Evolutionary conservation across 2,113 vertebrate genomes (phyloP), one percentile per base, ranked within the genome.

Genomic region (Heterochromis multidens): DNA sequence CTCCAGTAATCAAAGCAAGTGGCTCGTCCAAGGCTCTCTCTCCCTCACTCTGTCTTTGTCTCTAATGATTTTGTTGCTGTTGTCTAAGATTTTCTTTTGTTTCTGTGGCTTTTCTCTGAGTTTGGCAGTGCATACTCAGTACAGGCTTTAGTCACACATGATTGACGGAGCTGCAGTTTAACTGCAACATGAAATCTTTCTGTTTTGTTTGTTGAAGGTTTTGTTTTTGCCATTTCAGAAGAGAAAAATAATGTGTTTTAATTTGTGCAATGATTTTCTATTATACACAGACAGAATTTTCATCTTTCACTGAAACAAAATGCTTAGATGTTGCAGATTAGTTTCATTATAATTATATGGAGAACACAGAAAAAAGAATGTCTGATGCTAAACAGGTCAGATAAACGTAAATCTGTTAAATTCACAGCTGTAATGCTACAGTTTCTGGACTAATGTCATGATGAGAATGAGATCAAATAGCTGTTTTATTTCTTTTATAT

Each of bases 1-100:
- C 93, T 94, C 96, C 95, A 96, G 95, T 96, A 96, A 95, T 94
- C 96, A 98, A 99, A 98, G 98, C 98, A 99, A 99, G 97, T 99
- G 86, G 78, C 96, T 95, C 91, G 54, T 93, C 57, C 79, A 67
- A 86, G 80, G 49, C 79, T 82, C 40, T 67, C 56, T 27, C n/a
- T 49, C 72, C 46, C 17, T 40, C 65, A 72, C 40, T 56, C 82
- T 82, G 65, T 76, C 33, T 82, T 57, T 86, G 21, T 88, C 5
- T 83, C 49, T 90, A 25, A 57, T 88, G 29, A 54, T 60, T 58
- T 57, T 43, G 13, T 79, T 46, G 21, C 74, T 7, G n/a, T 54
- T 80, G 43, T 65, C 60, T 65, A 10, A 60, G 19, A 52, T 76
- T 10, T 12, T 81, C 77, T 86, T 65, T 84, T 46, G 23, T 37